Evolutionary conservation across 2,888 invertebrate species (phyloP).

Genomic region (Cephus pulcher): DNA sequence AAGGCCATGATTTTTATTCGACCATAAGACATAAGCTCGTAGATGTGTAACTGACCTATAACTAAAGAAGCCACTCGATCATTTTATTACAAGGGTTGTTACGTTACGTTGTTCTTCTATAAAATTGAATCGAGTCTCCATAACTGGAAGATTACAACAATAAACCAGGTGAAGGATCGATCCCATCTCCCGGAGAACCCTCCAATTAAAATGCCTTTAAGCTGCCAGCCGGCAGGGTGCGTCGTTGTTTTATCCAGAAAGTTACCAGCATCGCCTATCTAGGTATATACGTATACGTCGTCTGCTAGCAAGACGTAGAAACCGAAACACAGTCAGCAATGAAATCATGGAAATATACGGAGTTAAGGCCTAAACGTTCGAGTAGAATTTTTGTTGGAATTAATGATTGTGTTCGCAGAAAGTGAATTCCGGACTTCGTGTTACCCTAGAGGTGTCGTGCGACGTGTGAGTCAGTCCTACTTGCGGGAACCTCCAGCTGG

Average conservation of each 20-base stretch:
- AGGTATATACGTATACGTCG: not conserved
- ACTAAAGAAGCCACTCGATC: not conserved
- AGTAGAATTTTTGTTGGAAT: not conserved
- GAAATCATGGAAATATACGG: constrained; percentile 1
- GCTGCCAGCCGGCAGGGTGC: not conserved
- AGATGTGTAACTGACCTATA: not conserved
- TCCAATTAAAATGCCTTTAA: not conserved
- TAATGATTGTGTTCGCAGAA: constrained; percentile 1
- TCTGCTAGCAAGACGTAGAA: not conserved
- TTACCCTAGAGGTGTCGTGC: constrained; percentile 2
- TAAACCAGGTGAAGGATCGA: not conserved
- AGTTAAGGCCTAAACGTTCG: not conserved
- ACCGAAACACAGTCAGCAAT: not conserved
- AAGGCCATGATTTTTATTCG: not conserved
- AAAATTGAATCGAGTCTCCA: not conserved
- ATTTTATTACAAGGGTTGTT: not conserved
- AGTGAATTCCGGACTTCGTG: not conserved
- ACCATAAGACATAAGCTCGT: not conserved
- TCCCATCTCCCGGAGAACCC: not conserved
- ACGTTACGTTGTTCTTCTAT: not conserved
- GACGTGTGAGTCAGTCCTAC: not conserved
- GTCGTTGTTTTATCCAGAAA: not conserved
- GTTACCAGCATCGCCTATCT: not conserved
- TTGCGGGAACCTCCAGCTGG: constrained; percentile 4
- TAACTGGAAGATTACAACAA: not conserved